Percentiles rank a stretch among this genome's conserved stretches.
phyloP scores from a whole-genome alignment of 2,113 vertebrate species.

The Limnothrissa miodon region DNA sequence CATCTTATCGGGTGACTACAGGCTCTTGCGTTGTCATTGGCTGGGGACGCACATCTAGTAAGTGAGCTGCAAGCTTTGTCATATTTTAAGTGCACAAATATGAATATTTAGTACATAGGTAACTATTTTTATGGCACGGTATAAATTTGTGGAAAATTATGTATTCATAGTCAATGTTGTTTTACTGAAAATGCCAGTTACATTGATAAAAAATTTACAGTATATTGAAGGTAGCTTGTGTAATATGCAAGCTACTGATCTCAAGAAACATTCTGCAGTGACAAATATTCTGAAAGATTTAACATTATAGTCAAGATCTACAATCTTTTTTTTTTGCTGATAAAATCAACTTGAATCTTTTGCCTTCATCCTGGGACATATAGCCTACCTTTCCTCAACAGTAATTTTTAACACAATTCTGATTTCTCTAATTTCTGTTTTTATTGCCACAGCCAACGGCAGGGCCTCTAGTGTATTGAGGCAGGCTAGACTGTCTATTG shows the following conservation, averaged over 20 bases:
- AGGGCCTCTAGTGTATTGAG: conserved; percentile 70
- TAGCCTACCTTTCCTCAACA: not conserved
- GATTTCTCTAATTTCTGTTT: not conserved
- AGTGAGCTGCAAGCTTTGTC: conserved; percentile 47
- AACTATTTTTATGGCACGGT: not conserved
- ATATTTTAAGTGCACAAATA: not conserved
- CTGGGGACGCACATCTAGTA: conserved; percentile 81
- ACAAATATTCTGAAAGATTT: too few relatives aligned
- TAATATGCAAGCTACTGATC: not conserved
- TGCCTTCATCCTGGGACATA: not conserved
- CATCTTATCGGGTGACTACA: conserved; percentile 63
- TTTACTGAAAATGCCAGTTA: too few relatives aligned
- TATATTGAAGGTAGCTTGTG: too few relatives aligned
- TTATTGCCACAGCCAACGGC: conserved; percentile 67
- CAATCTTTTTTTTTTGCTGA: not conserved
- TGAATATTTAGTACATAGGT: too few relatives aligned
- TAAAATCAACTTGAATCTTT: not conserved
- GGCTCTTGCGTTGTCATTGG: conserved; percentile 81
- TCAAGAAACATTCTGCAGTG: not conserved
- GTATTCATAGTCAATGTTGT: too few relatives aligned
- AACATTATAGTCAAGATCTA: too few relatives aligned
- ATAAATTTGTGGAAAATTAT: not conserved
- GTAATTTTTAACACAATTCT: not conserved
- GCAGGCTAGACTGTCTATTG: conserved; percentile 75
- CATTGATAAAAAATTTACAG: too few relatives aligned